Base-by-base conservation (phyloP, 1,140 invertebrate genomes). In the Bilobella aurantiaca region DNA sequence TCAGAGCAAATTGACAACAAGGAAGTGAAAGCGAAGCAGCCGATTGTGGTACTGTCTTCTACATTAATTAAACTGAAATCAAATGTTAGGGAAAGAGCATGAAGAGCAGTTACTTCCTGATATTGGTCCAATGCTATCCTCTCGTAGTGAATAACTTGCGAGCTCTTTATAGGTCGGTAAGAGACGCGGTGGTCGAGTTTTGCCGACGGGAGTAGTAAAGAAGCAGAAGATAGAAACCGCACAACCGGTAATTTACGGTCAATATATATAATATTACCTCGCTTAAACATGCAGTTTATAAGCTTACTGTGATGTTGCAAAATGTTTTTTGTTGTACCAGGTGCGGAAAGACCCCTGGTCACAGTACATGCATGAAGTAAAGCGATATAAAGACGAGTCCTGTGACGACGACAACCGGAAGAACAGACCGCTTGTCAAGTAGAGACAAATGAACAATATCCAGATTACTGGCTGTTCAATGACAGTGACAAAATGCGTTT, bases 371-470 rank as follows among this genome's bases (percentile, higher is more conserved):
- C 87, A 87, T 29, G 92, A 95, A 83, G 92, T 96, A 5, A 88
- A 91, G 75, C 89, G 89, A 74, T 96, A 95, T 74, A 86, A 90
- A 75, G 89, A 92, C 76, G 87, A 89, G 56, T 90, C 88, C 62
- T 94, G 91, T 78, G 89, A 93, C 76, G 90, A 93, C 74, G 91
- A 94, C 75, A 8, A 53, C 3, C 78, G 79, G 8, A 93, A 92
- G 78, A 94, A 89, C 57, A 81, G 91, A 71, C 91, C 91, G 16
- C 80, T 96, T 58, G 91, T 95, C 47, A 94, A 95, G 84, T 95
- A 84, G 80, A 23, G 8, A 14, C 8, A 53, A 53, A 23, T 16
- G 49, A 23, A 16, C 25, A n/a, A n/a, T n/a, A n/a, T n/a, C n/a
- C n/a, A n/a, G n/a, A n/a, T n/a, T n/a, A n/a, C n/a, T n/a, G n/a